Base-by-base conservation (phyloP, 2,797 vertebrate genomes). In the Sparus aurata region DNA sequence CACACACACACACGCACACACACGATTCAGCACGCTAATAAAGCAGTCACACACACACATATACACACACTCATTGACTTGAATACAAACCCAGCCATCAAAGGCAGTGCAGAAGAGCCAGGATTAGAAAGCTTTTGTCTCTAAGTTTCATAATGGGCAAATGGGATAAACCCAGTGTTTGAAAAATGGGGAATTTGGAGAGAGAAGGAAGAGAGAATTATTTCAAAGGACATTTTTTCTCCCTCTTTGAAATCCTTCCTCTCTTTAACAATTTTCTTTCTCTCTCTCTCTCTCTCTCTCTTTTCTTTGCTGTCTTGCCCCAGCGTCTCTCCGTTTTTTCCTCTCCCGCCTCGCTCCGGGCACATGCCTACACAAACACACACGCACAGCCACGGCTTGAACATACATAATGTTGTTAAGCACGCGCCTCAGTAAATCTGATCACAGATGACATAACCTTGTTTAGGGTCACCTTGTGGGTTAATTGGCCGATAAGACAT, bases 61-160 rank as follows among this genome's bases (percentile, higher is more conserved):
- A n/a, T 11, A 45, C 11, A 47, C 3, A 1, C 54, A 30, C 68
- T 65, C 69, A 61, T 10, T 74, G 72, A 72, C 75, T 65, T 67
- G 63, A 73, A 73, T 50, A 43, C 79, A 82, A 69, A 79, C 34
- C 20, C 59, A 82, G 57, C 72, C 85, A 87, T 89, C 83, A 89
- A 85, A 91, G 80, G 83, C 71, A 79, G 73, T 7, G 25, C 66
- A 80, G 73, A 84, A 65, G 69, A 86, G 77, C 80, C 77, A 71
- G 77, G 87, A 91, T 91, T 90, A 92, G 82, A 89, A 83, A 71
- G 84, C 85, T 89, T 91, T 87, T 87, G 85, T 90, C 84, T 91
- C 54, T 55, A 85, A 85, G 53, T 89, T 92, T 87, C 79, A 85
- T 84, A 85, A 88, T 81, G 68, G 69, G 54, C 76, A 77, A 80